phyloP scores from a whole-genome alignment of 2,888 invertebrate species.

The Brachyptera risi region DNA sequence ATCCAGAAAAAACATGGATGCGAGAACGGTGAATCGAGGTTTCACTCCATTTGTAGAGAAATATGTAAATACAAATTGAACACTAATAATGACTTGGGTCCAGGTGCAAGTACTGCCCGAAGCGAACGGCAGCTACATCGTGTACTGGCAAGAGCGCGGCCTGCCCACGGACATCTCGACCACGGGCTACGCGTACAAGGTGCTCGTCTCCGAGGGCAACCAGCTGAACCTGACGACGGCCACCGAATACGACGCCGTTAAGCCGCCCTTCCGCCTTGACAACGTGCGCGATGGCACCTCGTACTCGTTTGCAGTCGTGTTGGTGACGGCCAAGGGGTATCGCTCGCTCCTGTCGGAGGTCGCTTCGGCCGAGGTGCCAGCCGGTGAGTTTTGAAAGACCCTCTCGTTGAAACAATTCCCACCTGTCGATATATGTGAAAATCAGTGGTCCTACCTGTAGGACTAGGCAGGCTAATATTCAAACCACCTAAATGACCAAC shows the following conservation, averaged over 20 bases:
- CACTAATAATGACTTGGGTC: too few species aligned
- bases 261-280: constrained; percentile 54
- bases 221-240: constrained; percentile 47
- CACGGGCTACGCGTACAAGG: constrained; percentile 32
- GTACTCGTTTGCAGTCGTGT: constrained; percentile 61
- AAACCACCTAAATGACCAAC: too few species aligned
- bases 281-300: constrained; percentile 49
- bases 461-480: too few species aligned
- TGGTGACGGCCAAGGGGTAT: constrained; percentile 58
- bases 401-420: too few species aligned
- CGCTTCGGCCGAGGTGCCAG: constrained; percentile 42
- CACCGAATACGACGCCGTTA: constrained; percentile 48
- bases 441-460: too few species aligned
- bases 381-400: constrained; percentile 43
- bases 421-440: too few species aligned
- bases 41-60: too few species aligned
- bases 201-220: constrained; percentile 58
- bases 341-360: constrained; percentile 60
- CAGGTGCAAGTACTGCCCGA: constrained; percentile 58
- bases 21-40: too few species aligned
- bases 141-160: constrained; percentile 60
- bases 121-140: constrained; percentile 58
- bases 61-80: too few species aligned
- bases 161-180: constrained; percentile 25
- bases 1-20: too few species aligned